Conservation (phyloP, 2,797 vertebrate genomes). For the Prunella strophiata region DNA sequence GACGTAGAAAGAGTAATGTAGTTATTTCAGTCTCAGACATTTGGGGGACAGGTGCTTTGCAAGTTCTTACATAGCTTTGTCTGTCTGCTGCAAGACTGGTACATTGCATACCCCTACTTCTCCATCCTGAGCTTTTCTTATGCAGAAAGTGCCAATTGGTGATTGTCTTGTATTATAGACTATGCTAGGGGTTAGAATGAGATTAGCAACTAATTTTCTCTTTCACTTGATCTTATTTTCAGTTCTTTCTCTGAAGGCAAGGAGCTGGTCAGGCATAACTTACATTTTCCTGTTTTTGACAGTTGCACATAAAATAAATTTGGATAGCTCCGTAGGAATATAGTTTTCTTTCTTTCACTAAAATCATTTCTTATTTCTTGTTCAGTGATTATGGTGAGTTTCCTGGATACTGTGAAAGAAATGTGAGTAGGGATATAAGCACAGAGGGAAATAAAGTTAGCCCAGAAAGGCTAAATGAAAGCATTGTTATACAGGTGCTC, state of each 20-base stretch:
- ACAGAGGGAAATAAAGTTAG: neutral
- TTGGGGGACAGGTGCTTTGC: conserved; percentile 42
- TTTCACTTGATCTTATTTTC: conserved; percentile 27
- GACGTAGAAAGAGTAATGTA: neutral
- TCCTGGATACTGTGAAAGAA: neutral
- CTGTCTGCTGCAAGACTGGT: conserved; percentile 17
- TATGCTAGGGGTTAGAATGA: conserved; percentile 44
- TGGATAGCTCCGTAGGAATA: neutral
- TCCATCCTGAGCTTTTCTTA: conserved; percentile 32
- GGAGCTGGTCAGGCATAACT: neutral
- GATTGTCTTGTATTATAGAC: neutral
- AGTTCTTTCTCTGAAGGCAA: neutral
- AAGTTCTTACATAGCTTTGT: conserved; percentile 32
- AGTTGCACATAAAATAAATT: neutral
- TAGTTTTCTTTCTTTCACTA: neutral
- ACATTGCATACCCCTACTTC: neutral
- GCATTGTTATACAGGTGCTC: neutral
- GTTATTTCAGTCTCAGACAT: conserved; percentile 24
- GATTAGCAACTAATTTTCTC: conserved; percentile 47
- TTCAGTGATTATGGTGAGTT: neutral
- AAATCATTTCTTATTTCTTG: neutral
- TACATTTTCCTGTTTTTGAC: neutral
- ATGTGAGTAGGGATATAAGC: neutral
- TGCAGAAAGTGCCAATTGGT: neutral
- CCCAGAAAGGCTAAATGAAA: neutral